Conservation (phyloP, 2,113 vertebrate species). For the Rhombomys opimus region DNA sequence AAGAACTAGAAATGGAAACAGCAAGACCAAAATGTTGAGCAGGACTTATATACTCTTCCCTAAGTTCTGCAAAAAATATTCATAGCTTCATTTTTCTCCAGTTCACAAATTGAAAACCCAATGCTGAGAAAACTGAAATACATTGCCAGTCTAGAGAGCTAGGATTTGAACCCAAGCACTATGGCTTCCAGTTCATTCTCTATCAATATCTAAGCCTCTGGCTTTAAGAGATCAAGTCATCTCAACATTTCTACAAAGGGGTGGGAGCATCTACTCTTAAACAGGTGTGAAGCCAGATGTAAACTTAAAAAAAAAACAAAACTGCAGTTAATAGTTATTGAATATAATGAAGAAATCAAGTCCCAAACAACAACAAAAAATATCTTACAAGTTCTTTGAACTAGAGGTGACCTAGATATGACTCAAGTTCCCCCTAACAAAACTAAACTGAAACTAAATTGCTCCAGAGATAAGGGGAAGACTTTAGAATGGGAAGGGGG, state of each 20-base stretch:
- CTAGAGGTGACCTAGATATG: neutral
- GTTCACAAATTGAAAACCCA: conserved; percentile 33
- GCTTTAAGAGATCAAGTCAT: neutral
- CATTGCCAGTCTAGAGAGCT: neutral
- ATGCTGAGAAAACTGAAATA: neutral
- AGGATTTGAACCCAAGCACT: neutral
- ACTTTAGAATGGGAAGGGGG: neutral
- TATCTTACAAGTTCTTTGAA: neutral
- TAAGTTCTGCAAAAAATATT: neutral
- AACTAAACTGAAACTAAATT: conserved; percentile 52
- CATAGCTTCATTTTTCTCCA: neutral
- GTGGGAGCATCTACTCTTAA: neutral
- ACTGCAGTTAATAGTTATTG: neutral
- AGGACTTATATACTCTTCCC: neutral
- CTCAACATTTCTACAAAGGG: neutral
- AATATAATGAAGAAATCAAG: neutral
- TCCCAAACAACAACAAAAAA: neutral
- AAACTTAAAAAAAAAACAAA: neutral
- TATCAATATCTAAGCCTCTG: neutral
- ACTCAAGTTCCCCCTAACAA: neutral
- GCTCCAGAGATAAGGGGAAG: neutral
- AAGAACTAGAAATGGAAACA: neutral
- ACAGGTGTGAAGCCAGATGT: conserved; percentile 39
- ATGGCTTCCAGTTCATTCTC: neutral
- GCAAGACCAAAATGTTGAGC: neutral